phyloP scores from a whole-genome alignment of 2,888 invertebrate species.

The Frankliniella fusca region DNA sequence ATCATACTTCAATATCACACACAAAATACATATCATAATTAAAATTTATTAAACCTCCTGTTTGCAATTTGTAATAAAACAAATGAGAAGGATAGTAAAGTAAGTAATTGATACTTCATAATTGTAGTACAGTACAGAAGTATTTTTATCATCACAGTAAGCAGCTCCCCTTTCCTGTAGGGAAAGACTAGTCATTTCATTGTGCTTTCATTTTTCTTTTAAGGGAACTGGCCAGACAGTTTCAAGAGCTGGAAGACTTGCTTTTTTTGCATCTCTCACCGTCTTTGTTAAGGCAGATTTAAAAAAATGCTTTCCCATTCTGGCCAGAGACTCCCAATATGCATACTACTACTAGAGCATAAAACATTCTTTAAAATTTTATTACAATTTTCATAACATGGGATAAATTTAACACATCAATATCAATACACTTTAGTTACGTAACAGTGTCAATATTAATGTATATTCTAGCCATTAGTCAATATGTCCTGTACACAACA shows the following conservation, averaged over 20 bases:
- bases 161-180: not conserved
- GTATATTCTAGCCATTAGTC: not conserved
- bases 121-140: not conserved
- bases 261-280: not conserved
- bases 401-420: not conserved
- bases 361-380: not conserved
- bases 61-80: not conserved
- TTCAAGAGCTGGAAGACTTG: not conserved
- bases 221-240: not conserved
- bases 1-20: not conserved
- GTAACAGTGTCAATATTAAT: not conserved
- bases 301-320: not conserved
- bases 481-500: not conserved
- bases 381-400: not conserved
- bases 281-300: too few relatives aligned
- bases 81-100: not conserved
- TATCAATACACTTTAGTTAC: not conserved
- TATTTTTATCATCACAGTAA: constrained; percentile 15
- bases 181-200: not conserved
- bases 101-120: constrained; percentile 1
- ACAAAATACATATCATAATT: not conserved
- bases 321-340: not conserved
- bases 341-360: not conserved
- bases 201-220: not conserved
- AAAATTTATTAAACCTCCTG: not conserved